Percentiles rank a stretch among this genome's conserved stretches.
These are phyloP conservation scores for Heliconius cydno DNA, from an alignment of 2,888 invertebrate species.

Conservation along the genomic window DNA sequence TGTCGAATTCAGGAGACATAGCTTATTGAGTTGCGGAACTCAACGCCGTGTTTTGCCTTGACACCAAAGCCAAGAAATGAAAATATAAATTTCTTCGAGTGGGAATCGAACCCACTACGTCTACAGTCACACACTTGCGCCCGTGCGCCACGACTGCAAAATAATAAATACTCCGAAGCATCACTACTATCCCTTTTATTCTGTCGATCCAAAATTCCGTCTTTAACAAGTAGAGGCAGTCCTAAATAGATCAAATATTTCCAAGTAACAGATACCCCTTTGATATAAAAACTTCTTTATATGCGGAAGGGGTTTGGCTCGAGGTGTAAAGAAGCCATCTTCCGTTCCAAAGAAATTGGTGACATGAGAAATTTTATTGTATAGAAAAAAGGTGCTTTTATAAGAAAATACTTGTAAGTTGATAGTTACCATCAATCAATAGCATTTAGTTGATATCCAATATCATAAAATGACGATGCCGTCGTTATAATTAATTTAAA, in stretches of 20 bases:
- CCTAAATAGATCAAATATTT: constrained; percentile 24
- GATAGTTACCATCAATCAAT: not conserved
- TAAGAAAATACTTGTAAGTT: not conserved
- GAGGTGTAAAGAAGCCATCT: constrained; percentile 14
- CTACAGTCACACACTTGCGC: too few species aligned
- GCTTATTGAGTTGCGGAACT: too few species aligned
- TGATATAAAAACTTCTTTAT: constrained; percentile 23
- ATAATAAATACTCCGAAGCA: not conserved
- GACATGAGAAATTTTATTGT: constrained; percentile 17
- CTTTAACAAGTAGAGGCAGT: constrained; percentile 27
- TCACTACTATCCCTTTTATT: constrained; percentile 16
- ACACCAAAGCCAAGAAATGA: too few species aligned
- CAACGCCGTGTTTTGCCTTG: too few species aligned
- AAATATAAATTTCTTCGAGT: too few species aligned
- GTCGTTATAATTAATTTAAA: not conserved
- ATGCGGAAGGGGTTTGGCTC: constrained; percentile 13
- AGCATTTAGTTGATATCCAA: not conserved
- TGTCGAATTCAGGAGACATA: too few species aligned
- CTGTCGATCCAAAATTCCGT: constrained; percentile 10
- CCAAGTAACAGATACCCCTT: constrained; percentile 29
- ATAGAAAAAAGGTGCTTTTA: not conserved
- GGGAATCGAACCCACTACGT: too few species aligned
- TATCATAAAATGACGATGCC: not conserved
- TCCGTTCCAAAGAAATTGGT: not conserved
- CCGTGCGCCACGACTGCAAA: not conserved